Evolutionary conservation across 2,797 vertebrate species (phyloP).

Genomic region (Scyliorhinus canicula): DNA sequence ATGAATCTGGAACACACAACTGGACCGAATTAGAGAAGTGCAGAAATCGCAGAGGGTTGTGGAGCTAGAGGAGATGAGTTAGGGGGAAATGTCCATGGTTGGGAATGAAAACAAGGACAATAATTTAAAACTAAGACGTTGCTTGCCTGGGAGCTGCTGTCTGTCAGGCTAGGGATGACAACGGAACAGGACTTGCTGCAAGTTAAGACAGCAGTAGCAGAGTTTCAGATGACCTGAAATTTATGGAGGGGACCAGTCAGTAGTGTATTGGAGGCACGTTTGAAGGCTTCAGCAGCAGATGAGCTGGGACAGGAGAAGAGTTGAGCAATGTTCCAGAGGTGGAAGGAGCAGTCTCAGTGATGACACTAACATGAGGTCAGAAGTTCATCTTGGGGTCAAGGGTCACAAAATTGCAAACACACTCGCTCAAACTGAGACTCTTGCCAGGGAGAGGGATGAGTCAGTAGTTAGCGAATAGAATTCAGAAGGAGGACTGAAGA

Average conservation of each 20-base stretch:
- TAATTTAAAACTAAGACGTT: too few species aligned
- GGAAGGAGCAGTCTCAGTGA: background rate
- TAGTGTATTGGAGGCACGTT: background rate
- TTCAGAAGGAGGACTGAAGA: background rate
- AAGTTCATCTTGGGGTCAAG: background rate
- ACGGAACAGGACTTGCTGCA: background rate
- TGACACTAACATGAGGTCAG: background rate
- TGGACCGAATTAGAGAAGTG: too few species aligned
- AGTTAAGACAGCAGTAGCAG: background rate
- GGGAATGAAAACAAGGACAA: too few species aligned
- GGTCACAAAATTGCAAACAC: background rate
- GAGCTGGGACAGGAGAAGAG: background rate
- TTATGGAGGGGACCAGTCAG: background rate
- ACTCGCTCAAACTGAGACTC: background rate
- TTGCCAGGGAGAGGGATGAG: background rate
- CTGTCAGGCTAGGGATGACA: background rate
- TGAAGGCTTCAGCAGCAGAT: background rate
- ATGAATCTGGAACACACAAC: too few species aligned
- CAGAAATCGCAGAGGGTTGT: background rate
- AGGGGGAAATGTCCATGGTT: too few species aligned
- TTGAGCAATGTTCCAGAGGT: background rate
- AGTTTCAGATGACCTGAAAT: background rate
- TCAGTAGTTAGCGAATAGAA: background rate
- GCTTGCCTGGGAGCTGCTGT: too few species aligned
- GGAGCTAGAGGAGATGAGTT: too few species aligned